Conservation (phyloP, 2,113 vertebrate species). For the Gallinago paraguaiae region DNA sequence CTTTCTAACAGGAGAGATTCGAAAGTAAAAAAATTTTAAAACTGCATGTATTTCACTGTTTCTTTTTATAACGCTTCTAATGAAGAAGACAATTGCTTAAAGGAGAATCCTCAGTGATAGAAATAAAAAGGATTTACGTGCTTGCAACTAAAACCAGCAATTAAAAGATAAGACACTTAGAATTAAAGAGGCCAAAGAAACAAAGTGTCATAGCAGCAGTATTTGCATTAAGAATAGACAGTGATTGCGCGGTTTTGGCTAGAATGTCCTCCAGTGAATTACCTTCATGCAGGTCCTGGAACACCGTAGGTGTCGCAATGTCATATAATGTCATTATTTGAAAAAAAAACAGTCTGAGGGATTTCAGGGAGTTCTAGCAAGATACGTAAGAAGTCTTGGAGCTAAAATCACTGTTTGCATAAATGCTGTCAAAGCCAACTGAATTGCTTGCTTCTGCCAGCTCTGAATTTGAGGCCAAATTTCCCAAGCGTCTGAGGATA, state of each 20-base stretch:
- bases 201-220: not conserved
- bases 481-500: not conserved
- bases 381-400: not conserved
- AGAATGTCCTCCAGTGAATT: not conserved
- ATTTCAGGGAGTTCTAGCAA: not conserved
- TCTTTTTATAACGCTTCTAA: not conserved
- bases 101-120: not conserved
- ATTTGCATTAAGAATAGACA: not conserved
- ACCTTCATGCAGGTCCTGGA: not conserved
- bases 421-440: not conserved
- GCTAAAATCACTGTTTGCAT: not conserved
- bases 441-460: not conserved
- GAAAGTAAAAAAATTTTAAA: not conserved
- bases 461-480: not conserved
- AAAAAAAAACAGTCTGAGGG: not conserved
- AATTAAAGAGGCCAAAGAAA: not conserved
- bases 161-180: not conserved
- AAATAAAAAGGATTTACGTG: not conserved
- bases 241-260: not conserved
- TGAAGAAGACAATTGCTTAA: not conserved
- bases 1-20: not conserved
- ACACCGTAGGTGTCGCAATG: not conserved
- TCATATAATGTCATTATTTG: not conserved
- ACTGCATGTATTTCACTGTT: not conserved
- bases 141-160: not conserved